Evolutionary conservation across 92 coral and sea anemone genomes (phyloP), one percentile per base, ranked within the genome.

Genomic region (Ricordea florida): DNA sequence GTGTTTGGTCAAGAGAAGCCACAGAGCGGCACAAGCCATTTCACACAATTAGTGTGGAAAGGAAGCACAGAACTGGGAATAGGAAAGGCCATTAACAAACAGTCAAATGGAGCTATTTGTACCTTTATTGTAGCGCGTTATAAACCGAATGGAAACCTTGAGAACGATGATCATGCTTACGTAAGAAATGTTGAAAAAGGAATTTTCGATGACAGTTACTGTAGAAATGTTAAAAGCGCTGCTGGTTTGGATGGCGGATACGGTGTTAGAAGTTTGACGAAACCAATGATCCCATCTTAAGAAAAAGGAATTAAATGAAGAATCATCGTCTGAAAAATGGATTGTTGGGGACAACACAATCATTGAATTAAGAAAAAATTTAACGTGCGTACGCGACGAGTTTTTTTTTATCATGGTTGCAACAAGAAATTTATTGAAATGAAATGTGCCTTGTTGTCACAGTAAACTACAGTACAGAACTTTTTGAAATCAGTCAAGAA

Each of bases 21-120:
- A 0, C 89, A 79, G 28, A 42, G 68, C 9, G 90, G 84, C 8
- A 87, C 92, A 3, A 80, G 62, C 28, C 94, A 92, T 51, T 94
- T 94, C 43, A 75, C 97, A 0, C 93, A 86, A 59, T 59, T 94
- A 15, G 92, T 89, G 10, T 94, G 98, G 98, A 88, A 88, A 45
- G 85, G 80, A 42, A 88, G 90, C 38, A 66, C 40, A 20, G 88
- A 91, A 55, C 67, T 94, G 10, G 98, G 98, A 18, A 66, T 94
- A 10, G 98, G 97, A 20, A 80, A 64, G 27, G 94, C 92, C 4
- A 52, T 61, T 26, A 80, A 85, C 60, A 72, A 80, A 45, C 81
- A 67, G 8, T 71, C 76, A 14, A 53, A 78, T 28, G 87, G 90
- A 0, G 69, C 60, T 47, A 72, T 69, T 1, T 93, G 98, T 40